phyloP scores from a whole-genome alignment of 2,113 vertebrate species.

The Sturnus vulgaris region DNA sequence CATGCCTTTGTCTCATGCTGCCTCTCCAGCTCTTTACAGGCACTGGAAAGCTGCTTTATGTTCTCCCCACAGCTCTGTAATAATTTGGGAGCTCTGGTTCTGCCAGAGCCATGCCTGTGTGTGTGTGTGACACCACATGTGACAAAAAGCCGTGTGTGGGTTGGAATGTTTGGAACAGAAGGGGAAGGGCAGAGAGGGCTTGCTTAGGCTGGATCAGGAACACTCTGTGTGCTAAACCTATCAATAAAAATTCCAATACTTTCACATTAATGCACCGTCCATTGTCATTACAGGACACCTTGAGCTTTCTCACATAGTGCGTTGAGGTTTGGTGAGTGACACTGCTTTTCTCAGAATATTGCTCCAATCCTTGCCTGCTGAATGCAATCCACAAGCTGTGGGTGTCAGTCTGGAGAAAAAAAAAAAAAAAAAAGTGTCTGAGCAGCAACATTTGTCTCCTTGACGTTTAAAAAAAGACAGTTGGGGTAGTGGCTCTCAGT shows the following conservation, averaged over 20 bases:
- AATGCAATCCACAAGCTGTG: not conserved
- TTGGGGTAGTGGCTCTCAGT: not conserved
- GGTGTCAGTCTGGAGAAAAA: not conserved
- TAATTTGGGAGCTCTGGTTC: not conserved
- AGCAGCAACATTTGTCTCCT: conserved; percentile 31
- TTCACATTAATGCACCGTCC: not conserved
- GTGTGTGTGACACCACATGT: not conserved
- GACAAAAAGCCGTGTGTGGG: not conserved
- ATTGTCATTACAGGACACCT: not conserved
- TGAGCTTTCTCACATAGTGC: not conserved
- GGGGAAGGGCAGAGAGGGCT: not conserved
- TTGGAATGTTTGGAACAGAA: not conserved
- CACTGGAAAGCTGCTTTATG: not conserved
- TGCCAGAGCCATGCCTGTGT: not conserved
- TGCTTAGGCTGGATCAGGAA: not conserved
- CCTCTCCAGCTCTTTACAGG: not conserved
- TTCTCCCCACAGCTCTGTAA: not conserved
- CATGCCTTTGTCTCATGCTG: too few relatives aligned
- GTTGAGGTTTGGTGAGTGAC: not conserved
- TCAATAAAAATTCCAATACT: accelerated
- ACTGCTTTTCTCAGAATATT: not conserved
- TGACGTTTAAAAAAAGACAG: conserved; percentile 21
- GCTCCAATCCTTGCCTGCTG: not conserved
- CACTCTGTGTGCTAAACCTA: accelerated
- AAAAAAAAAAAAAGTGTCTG: not conserved